phyloP scores from a whole-genome alignment of 2,888 invertebrate species.

The Synanthedon tipuliformis region DNA sequence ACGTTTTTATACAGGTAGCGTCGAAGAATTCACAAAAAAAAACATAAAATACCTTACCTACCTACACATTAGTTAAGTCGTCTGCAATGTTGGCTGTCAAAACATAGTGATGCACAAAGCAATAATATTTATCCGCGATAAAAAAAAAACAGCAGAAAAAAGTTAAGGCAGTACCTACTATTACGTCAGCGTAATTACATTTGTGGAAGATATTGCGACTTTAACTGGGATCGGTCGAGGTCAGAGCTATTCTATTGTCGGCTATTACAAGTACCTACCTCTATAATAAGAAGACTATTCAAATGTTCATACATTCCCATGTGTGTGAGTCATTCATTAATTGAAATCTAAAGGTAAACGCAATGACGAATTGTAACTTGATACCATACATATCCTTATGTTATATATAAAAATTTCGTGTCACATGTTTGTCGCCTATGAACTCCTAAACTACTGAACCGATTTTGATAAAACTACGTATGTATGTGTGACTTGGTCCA shows the following conservation, averaged over 20 bases:
- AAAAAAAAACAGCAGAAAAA: slow-evolving; percentile 1
- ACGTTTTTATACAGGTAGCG: no score
- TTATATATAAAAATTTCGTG: no score
- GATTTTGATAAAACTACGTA: no score
- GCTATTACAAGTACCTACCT: slow-evolving; percentile 5
- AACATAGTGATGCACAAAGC: slow-evolving; percentile 1
- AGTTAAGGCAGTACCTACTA: slow-evolving; percentile 1
- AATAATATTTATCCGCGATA: not conserved
- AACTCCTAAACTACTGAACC: no score
- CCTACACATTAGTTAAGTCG: no score
- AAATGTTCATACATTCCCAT: not conserved
- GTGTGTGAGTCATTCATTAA: not conserved
- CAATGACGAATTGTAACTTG: not conserved
- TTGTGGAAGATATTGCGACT: slow-evolving; percentile 7
- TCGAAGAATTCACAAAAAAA: no score
- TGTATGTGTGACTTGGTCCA: no score
- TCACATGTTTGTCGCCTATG: no score
- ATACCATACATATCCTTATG: no score
- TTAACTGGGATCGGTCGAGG: slow-evolving; percentile 40
- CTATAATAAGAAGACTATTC: not conserved
- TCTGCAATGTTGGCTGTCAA: not conserved
- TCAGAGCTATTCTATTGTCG: slow-evolving; percentile 57
- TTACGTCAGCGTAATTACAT: slow-evolving; percentile 20
- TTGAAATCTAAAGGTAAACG: not conserved
- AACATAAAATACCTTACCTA: no score